phyloP scores from a whole-genome alignment of 2,113 vertebrate genomes.

The human (Homo sapiens) region GRCh38 chr3:58578501-58579000 shows the following conservation, averaged over 20 bases:
- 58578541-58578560: too few relatives aligned
- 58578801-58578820: not conserved
- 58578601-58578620: not conserved
- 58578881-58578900: not conserved
- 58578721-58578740: not conserved
- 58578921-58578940: not conserved
- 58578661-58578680: not conserved
- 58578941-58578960: not conserved
- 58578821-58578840: not conserved
- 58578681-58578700: not conserved
- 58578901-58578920: not conserved
- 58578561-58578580: too few relatives aligned
- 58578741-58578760: not conserved
- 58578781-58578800: not conserved
- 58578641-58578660: not conserved
- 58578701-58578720: not conserved
- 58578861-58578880: not conserved
- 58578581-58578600: too few relatives aligned
- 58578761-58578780: not conserved
- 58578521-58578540: too few relatives aligned
- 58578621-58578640: not conserved
- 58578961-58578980: not conserved
- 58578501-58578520: too few relatives aligned
- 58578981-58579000: not conserved
- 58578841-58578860: not conserved